Evolutionary conservation across 2,888 invertebrate species (phyloP).

Genomic region (Drosophila gaucha): DNA sequence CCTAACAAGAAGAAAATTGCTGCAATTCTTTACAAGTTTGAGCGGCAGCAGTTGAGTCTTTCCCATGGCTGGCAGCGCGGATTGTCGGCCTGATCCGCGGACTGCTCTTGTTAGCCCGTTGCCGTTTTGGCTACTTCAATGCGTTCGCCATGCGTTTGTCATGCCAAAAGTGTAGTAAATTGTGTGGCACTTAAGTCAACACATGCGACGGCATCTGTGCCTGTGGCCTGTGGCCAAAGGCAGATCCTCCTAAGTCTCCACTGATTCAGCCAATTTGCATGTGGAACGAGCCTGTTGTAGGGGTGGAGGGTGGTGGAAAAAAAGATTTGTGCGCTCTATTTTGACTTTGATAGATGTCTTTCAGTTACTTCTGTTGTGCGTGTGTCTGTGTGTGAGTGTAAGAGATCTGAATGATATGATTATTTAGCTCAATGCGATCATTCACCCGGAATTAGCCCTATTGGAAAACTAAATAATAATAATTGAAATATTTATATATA

Average conservation of each 20-base stretch:
- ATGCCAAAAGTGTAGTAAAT: conserved; percentile 83
- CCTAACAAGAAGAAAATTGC: conserved; percentile 84
- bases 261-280: conserved; percentile 72
- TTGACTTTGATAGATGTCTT: conserved; percentile 85
- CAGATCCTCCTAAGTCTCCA: conserved; percentile 24
- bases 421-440: conserved; percentile 35
- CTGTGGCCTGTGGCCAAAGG: conserved; percentile 36
- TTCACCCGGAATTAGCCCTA: conserved; percentile 25
- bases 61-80: conserved; percentile 43
- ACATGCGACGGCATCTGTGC: conserved; percentile 60
- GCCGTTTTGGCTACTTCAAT: conserved; percentile 55
- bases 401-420: conserved; percentile 45
- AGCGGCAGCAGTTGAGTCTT: conserved; percentile 39
- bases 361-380: conserved; percentile 50
- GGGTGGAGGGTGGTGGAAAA: background rate
- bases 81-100: conserved; percentile 3
- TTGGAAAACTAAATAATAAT: background rate
- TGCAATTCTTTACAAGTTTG: conserved; percentile 80
- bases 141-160: conserved; percentile 81
- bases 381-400: conserved; percentile 34
- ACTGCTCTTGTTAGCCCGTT: conserved; percentile 53
- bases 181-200: conserved; percentile 81
- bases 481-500: background rate
- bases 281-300: conserved; percentile 5
- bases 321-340: conserved; percentile 79